Conservation (phyloP, 2,888 invertebrate genomes). For the Pammene fasciana region DNA sequence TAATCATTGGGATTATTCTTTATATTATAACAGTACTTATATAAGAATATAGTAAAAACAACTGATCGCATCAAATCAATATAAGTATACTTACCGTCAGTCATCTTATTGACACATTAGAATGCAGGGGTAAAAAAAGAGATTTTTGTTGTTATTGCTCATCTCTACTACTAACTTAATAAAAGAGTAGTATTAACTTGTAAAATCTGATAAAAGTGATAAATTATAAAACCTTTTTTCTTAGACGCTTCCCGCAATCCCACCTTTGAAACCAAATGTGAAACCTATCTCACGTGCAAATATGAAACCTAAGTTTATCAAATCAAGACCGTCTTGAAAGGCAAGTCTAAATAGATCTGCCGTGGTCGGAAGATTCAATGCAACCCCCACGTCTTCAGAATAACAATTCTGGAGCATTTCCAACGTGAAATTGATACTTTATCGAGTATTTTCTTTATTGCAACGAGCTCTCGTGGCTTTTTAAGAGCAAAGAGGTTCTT, state of each 20-base stretch:
- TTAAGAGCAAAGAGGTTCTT: slow-evolving; percentile 21
- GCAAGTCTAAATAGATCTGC: slow-evolving; percentile 15
- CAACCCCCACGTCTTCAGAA: slow-evolving; percentile 28
- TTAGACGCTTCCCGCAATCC: no score
- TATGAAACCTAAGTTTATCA: not conserved
- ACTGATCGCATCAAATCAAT: no score
- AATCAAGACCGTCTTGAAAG: slow-evolving; percentile 15
- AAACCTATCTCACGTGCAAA: not conserved
- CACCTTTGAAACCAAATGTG: not conserved
- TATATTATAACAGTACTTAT: no score
- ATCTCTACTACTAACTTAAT: no score
- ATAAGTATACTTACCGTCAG: no score
- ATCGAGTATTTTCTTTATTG: slow-evolving; percentile 41
- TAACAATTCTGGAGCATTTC: slow-evolving; percentile 40
- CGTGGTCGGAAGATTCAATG: slow-evolving; percentile 29
- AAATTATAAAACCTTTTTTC: not conserved
- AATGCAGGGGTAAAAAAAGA: no score
- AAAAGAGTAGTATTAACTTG: no score
- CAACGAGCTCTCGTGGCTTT: slow-evolving; percentile 26
- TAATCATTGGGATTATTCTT: not conserved
- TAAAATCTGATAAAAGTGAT: not conserved
- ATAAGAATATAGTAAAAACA: no score
- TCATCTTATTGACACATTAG: no score
- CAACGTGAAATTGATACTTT: slow-evolving; percentile 42
- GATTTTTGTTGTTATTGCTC: no score